Evolutionary conservation across 2,113 vertebrate genomes (phyloP), one percentile per base, ranked within the genome.

Genomic region (Podocnemis expansa): DNA sequence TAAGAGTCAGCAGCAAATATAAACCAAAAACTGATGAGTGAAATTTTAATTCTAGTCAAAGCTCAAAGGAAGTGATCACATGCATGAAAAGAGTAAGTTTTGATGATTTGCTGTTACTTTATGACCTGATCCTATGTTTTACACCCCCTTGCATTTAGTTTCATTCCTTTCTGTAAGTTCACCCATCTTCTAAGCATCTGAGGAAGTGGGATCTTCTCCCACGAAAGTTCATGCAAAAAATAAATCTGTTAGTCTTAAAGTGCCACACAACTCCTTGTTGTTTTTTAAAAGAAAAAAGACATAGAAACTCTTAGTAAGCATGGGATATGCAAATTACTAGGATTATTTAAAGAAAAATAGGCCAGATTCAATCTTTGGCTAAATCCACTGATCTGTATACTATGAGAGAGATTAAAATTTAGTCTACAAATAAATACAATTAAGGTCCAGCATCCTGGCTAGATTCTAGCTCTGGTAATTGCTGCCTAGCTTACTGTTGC

Each of bases 21-120:
- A 87, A 22, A 89, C 85, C 55, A 82, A 88, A 95, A 93, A 70
- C 76, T 92, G 89, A 89, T 96, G 91, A 95, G 92, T 84, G 80
- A 75, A 47, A 47, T 93, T 89, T 88, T 70, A 78, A 3, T 95
- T 96, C 78, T 78, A 76, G 29, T 94, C 88, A 94, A 84, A 87
- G 19, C 86, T 91, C 79, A 85, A 31, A 87, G 76, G 75, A 92
- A 96, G 84, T 91, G 47, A 47, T 93, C 80, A 73, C 14, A 14
- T 76, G 84, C 56, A 81, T 95, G 38, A 90, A 93, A 95, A 93
- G 24, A 91, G 43, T 31, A 45, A 93, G 25, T 51, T 80, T 31
- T 80, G 14, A 80, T 97, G 80, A 91, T 86, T 89, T n/a, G n/a
- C n/a, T n/a, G n/a, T n/a, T n/a, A n/a, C n/a, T n/a, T n/a, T n/a